Percentiles rank a stretch among this genome's conserved stretches.
These are phyloP conservation scores for Cerastis rubricosa DNA, from an alignment of 2,888 invertebrate species.

Conservation along the genomic window DNA sequence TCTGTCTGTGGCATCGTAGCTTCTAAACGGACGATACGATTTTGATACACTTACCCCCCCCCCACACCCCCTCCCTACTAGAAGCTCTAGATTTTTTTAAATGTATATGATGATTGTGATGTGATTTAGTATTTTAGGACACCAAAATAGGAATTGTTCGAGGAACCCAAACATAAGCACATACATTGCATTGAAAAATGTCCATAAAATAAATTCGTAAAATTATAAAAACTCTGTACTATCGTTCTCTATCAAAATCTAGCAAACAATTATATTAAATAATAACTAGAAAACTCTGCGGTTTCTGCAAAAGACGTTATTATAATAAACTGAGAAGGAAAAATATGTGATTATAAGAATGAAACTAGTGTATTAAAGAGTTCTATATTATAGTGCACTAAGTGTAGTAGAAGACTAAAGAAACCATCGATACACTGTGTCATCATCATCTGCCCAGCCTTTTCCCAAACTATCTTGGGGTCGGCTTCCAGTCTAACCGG, in stretches of 20 bases:
- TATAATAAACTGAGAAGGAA: constrained; percentile 19
- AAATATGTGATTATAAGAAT: constrained; percentile 14
- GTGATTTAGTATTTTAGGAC: neutral
- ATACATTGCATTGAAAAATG: neutral
- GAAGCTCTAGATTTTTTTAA: too few relatives aligned
- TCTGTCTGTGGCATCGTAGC: too few relatives aligned
- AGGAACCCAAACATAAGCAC: neutral
- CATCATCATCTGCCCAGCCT: too few relatives aligned
- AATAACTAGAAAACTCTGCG: constrained; percentile 33
- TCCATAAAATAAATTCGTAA: neutral
- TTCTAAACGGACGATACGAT: too few relatives aligned
- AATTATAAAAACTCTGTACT: neutral
- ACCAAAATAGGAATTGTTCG: neutral
- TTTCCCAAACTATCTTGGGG: too few relatives aligned
- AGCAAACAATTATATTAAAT: constrained; percentile 36
- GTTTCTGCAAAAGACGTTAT: constrained; percentile 41
- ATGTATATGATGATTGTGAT: too few relatives aligned
- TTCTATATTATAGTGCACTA: neutral
- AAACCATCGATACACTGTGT: neutral
- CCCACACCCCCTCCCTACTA: too few relatives aligned
- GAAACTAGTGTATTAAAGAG: neutral
- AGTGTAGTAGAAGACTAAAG: neutral
- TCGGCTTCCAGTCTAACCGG: too few relatives aligned
- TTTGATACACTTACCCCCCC: too few relatives aligned
- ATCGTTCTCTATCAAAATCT: neutral